Percentiles rank a stretch among this genome's conserved stretches.
phyloP scores from a whole-genome alignment of 2,113 vertebrate genomes.

The Empidonax alnorum region DNA sequence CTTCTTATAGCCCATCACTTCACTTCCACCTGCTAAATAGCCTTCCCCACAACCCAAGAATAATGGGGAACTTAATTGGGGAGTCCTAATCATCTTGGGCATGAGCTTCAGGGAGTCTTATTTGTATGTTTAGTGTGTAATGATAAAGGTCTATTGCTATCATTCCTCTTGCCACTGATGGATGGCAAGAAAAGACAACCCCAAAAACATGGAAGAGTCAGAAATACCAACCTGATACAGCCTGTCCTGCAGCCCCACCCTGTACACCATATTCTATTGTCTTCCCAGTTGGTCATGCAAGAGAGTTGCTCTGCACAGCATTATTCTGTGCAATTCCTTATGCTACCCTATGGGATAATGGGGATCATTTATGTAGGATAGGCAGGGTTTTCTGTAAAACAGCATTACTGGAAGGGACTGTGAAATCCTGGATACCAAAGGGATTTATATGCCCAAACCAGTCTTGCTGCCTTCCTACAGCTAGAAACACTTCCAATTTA shows the following conservation, averaged over 20 bases:
- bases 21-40: neutral
- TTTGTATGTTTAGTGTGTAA: neutral
- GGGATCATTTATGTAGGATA: neutral
- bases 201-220: neutral
- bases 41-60: neutral
- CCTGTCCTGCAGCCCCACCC: neutral
- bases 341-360: fast-evolving
- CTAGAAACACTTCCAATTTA: neutral
- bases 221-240: too few species aligned
- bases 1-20: neutral
- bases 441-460: neutral
- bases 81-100: neutral
- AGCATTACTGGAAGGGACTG: neutral
- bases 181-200: neutral
- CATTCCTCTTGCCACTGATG: neutral
- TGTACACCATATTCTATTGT: neutral
- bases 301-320: fast-evolving
- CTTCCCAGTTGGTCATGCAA: neutral
- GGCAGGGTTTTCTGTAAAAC: neutral
- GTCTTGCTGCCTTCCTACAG: neutral
- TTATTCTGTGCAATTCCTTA: neutral
- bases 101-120: neutral
- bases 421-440: neutral
- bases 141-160: neutral
- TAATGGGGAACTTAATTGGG: neutral